These are phyloP conservation scores for Drosophila mayri DNA, from an alignment of 1,140 invertebrate genomes.

Conservation along the genomic window DNA sequence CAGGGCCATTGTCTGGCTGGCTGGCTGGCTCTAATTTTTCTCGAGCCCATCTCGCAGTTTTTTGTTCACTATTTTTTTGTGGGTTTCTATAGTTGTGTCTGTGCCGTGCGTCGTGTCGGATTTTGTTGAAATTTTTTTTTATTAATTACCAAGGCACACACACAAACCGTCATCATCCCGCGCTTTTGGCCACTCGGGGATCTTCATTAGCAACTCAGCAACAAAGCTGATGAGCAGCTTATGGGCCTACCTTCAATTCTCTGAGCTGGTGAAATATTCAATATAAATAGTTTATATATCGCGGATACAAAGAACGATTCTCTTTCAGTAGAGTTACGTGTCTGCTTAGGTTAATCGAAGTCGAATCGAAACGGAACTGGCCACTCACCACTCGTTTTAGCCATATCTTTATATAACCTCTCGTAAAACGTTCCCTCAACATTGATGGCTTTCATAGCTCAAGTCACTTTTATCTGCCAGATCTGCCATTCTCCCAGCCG, in stretches of 20 bases:
- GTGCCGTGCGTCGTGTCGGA: constrained; percentile 39
- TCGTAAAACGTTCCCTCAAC: constrained; percentile 19
- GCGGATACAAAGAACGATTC: constrained; percentile 30
- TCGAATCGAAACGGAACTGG: constrained; percentile 45
- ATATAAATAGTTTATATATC: constrained; percentile 5
- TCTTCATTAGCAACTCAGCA: constrained; percentile 49
- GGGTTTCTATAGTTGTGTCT: constrained; percentile 4
- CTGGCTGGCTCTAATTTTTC: constrained; percentile 43
- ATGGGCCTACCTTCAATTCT: constrained; percentile 6
- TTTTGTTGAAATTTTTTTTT: constrained; percentile 59
- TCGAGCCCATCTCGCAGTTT: constrained; percentile 23
- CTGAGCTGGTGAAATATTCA: constrained; percentile 15
- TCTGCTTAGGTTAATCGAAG: constrained; percentile 8
- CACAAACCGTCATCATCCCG: constrained; percentile 28
- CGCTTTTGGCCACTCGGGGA: constrained; percentile 28
- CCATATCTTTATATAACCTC: constrained; percentile 10
- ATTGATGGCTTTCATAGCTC: constrained; percentile 41
- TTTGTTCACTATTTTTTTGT: constrained; percentile 3
- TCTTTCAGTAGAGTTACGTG: background rate
- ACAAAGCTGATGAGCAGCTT: constrained; percentile 52
- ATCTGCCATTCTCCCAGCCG: constrained; percentile 34
- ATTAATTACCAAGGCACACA: constrained; percentile 59
- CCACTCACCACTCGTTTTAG: constrained; percentile 31
- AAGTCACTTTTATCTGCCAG: constrained; percentile 28
- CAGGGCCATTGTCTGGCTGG: constrained; percentile 43